Conservation (phyloP, 2,113 vertebrate species). For the Ploceus nigricollis region DNA sequence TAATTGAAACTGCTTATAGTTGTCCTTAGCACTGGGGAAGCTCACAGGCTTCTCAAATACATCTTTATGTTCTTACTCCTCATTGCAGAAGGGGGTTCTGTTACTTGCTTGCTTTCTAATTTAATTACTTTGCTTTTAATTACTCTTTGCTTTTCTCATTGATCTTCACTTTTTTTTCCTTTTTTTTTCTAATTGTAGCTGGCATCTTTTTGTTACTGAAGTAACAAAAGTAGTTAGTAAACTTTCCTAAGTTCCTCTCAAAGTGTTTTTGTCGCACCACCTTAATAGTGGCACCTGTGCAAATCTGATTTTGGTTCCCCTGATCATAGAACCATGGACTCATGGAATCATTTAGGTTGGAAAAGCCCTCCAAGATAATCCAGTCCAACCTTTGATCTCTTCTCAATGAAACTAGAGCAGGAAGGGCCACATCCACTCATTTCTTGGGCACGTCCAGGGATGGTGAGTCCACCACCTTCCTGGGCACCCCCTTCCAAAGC, state of each 20-base stretch:
- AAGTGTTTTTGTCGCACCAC: background rate
- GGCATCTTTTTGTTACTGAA: background rate
- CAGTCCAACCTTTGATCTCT: background rate
- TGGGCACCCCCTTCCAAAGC: background rate
- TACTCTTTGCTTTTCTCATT: background rate
- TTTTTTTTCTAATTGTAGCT: background rate
- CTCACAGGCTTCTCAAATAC: background rate
- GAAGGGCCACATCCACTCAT: background rate
- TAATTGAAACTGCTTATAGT: slow-evolving; percentile 31
- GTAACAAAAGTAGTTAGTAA: too few relatives aligned
- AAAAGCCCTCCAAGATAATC: background rate
- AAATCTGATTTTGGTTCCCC: background rate
- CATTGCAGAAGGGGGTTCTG: background rate
- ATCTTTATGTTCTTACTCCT: background rate
- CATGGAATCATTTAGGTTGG: background rate
- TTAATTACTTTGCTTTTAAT: background rate
- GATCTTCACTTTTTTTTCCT: background rate
- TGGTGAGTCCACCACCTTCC: background rate
- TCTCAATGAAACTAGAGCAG: background rate
- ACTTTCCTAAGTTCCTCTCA: background rate
- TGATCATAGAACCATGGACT: background rate
- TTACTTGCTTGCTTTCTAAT: background rate
- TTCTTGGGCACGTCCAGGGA: background rate
- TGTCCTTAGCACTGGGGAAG: background rate
- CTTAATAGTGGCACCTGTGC: background rate